Percentiles rank a stretch among this genome's conserved stretches.
Conservation (phyloP, 1,140 invertebrate species). For the Drosophila nigromelanica region DNA sequence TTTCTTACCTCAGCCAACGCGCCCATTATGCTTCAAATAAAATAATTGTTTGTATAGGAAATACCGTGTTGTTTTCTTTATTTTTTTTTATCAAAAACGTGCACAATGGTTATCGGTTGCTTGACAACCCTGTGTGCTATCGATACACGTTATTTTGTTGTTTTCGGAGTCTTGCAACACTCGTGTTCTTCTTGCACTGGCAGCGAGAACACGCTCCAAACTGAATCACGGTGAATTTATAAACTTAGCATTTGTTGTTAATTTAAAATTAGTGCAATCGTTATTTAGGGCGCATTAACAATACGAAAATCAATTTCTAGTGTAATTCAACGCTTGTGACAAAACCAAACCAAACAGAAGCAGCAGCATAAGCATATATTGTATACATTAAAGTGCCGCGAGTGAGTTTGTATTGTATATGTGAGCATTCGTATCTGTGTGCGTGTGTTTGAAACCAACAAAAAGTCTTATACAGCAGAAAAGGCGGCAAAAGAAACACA, state of each 20-base stretch:
- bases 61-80: neutral
- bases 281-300: constrained; percentile 18
- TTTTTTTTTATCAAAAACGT: constrained; percentile 22
- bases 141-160: neutral
- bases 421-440: constrained; percentile 25
- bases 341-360: constrained; percentile 18
- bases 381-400: constrained; percentile 33
- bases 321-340: constrained; percentile 23
- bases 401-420: constrained; percentile 17
- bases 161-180: constrained; percentile 29
- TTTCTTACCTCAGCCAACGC: constrained; percentile 68
- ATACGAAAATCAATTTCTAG: constrained; percentile 17
- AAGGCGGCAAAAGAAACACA: constrained; percentile 70
- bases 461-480: constrained; percentile 71
- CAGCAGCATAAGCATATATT: constrained; percentile 36
- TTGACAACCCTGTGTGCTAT: constrained; percentile 10
- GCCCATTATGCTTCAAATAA: constrained; percentile 49
- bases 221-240: constrained; percentile 31
- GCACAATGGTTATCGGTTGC: constrained; percentile 1
- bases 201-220: constrained; percentile 30
- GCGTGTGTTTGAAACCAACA: constrained; percentile 58
- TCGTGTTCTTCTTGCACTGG: constrained; percentile 16
- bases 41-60: neutral
- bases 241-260: constrained; percentile 20
- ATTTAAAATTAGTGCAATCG: constrained; percentile 27